These are phyloP conservation scores for Augochlora pura DNA, from an alignment of 1,140 invertebrate genomes.

Conservation along the genomic window DNA sequence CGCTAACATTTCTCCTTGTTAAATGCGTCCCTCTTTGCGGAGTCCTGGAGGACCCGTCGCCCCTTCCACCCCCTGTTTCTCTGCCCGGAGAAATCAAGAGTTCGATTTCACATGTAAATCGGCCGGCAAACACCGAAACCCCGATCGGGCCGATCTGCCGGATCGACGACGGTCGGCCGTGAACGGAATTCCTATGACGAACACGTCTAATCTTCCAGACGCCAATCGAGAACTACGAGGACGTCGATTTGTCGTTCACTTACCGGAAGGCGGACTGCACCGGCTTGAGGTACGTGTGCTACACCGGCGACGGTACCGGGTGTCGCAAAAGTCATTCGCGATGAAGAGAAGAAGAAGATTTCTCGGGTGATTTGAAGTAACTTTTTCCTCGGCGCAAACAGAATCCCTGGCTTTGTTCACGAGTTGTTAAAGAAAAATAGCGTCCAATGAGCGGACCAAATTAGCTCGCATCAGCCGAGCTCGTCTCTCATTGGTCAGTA, in stretches of 20 bases:
- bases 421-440: no score
- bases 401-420: no score
- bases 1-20: constrained; percentile 72
- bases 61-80: constrained; percentile 13
- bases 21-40: constrained; percentile 61
- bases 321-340: no score
- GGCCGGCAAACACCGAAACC: neutral
- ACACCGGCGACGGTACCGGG: neutral
- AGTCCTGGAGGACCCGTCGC: no score
- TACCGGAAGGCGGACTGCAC: constrained; percentile 67
- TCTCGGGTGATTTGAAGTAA: no score
- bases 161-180: no score
- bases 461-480: no score
- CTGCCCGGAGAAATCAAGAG: constrained; percentile 34
- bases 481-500: no score
- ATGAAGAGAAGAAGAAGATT: no score
- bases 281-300: constrained; percentile 59
- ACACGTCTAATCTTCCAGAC: constrained; percentile 44
- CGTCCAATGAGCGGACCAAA: no score
- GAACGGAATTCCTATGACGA: neutral
- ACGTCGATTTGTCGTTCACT: constrained; percentile 72
- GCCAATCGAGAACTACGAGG: constrained; percentile 67
- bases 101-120: constrained; percentile 40
- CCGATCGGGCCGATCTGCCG: neutral
- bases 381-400: no score